phyloP scores from a whole-genome alignment of 2,797 vertebrate genomes.

The Bufotes viridis region DNA sequence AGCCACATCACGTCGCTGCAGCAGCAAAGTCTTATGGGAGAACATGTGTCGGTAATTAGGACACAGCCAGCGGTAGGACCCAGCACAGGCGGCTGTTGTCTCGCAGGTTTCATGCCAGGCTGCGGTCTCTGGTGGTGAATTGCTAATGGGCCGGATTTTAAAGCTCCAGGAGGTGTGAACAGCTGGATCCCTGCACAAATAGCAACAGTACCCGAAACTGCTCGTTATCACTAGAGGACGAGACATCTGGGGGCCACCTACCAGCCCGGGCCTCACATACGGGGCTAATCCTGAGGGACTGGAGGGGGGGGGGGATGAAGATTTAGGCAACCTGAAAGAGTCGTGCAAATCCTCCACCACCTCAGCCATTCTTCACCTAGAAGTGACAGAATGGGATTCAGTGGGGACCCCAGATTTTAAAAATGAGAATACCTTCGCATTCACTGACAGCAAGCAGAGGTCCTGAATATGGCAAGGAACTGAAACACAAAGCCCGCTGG shows the following conservation, averaged over 20 bases:
- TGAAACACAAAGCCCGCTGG: too few species aligned
- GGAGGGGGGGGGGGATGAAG: neutral
- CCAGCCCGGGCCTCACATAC: neutral
- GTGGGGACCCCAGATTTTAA: too few species aligned
- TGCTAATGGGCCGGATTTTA: neutral
- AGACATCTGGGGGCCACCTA: neutral
- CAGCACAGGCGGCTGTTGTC: constrained; percentile 15
- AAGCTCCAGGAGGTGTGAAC: neutral
- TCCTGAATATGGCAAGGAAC: too few species aligned
- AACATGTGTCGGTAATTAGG: constrained; percentile 43
- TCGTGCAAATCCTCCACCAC: too few species aligned
- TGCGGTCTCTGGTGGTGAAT: neutral
- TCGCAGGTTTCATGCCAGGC: neutral
- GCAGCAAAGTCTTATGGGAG: constrained; percentile 46
- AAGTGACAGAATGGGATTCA: too few species aligned
- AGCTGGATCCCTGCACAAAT: neutral
- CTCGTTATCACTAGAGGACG: neutral
- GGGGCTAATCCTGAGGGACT: neutral
- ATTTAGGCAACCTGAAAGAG: too few species aligned
- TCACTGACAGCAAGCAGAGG: too few species aligned
- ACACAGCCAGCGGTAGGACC: neutral
- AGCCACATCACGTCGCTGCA: neutral
- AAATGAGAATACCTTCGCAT: too few species aligned
- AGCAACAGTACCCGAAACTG: neutral
- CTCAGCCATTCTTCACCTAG: too few species aligned